Percentiles rank a stretch among this genome's conserved stretches.
These are phyloP conservation scores for Salticus scenicus DNA, from an alignment of 2,888 invertebrate species.

Conservation along the genomic window DNA sequence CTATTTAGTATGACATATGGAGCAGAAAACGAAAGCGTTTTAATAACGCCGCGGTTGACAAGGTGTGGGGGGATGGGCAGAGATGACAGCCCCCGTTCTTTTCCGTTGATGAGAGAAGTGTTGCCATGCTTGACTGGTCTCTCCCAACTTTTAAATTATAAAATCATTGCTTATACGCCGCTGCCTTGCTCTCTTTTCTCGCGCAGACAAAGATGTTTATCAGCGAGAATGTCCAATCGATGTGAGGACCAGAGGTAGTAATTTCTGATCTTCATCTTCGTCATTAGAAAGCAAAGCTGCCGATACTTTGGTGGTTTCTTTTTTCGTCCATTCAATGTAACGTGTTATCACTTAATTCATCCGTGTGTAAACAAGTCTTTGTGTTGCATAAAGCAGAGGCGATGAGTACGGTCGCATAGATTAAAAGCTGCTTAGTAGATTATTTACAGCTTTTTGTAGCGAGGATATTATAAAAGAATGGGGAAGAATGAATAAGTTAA, in stretches of 20 bases:
- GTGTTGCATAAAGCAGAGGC: not conserved
- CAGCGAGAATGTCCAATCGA: constrained; percentile 30
- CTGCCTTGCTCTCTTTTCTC: constrained; percentile 26
- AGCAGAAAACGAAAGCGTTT: constrained; percentile 64
- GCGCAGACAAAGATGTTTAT: constrained; percentile 49
- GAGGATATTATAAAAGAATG: not conserved
- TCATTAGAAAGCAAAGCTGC: not conserved
- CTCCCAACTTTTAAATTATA: constrained; percentile 65
- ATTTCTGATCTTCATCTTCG: constrained; percentile 15
- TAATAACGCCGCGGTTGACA: constrained; percentile 64
- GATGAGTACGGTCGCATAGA: not conserved
- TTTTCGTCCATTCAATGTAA: not conserved
- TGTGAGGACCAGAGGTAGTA: constrained; percentile 8
- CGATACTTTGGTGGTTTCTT: not conserved
- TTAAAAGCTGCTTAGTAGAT: constrained; percentile 12
- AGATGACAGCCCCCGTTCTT: constrained; percentile 9
- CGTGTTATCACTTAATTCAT: constrained; percentile 6
- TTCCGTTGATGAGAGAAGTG: constrained; percentile 52
- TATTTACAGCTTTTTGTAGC: constrained; percentile 1
- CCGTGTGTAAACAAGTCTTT: constrained; percentile 3
- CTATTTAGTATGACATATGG: constrained; percentile 69
- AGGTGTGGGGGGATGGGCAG: constrained; percentile 21
- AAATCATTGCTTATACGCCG: constrained; percentile 66
- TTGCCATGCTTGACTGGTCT: constrained; percentile 44
- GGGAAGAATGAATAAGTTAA: not conserved